Conservation (phyloP, 2,113 vertebrate species). For the Ciconia stormi region DNA sequence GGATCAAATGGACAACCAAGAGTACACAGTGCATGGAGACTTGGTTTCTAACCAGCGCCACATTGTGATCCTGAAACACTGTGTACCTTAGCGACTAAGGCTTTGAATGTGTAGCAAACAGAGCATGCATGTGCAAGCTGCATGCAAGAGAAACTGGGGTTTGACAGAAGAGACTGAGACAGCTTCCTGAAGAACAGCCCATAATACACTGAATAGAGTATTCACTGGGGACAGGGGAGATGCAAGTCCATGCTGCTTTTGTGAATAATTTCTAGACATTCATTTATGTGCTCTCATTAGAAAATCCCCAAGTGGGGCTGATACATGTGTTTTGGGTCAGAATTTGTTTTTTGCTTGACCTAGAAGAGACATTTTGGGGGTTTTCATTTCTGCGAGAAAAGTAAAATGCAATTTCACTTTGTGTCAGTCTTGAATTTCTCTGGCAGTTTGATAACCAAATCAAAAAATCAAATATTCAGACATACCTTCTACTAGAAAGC, state of each 20-base stretch:
- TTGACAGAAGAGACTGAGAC: background rate
- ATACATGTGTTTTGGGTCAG: background rate
- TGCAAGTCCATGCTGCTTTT: background rate
- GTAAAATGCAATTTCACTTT: background rate
- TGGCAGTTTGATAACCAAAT: background rate
- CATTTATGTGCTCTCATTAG: background rate
- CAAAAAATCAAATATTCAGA: background rate
- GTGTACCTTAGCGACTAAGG: background rate
- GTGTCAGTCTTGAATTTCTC: background rate
- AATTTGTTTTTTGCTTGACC: background rate
- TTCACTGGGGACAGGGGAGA: background rate
- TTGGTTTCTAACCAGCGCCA: background rate
- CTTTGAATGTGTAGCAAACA: background rate
- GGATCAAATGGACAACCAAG: background rate
- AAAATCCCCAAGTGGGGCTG: background rate
- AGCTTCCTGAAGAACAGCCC: background rate
- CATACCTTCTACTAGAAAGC: background rate
- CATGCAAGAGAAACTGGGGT: background rate
- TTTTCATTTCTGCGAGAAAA: background rate
- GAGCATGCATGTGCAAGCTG: background rate
- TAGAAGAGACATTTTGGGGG: background rate
- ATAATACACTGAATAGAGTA: background rate
- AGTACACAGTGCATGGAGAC: background rate
- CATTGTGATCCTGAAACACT: background rate
- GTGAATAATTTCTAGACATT: background rate